A percentile compares a stretch with the other conserved stretches of the same genome.
phyloP scores from a whole-genome alignment of 2,113 vertebrate genomes.

The Bucco capensis region DNA sequence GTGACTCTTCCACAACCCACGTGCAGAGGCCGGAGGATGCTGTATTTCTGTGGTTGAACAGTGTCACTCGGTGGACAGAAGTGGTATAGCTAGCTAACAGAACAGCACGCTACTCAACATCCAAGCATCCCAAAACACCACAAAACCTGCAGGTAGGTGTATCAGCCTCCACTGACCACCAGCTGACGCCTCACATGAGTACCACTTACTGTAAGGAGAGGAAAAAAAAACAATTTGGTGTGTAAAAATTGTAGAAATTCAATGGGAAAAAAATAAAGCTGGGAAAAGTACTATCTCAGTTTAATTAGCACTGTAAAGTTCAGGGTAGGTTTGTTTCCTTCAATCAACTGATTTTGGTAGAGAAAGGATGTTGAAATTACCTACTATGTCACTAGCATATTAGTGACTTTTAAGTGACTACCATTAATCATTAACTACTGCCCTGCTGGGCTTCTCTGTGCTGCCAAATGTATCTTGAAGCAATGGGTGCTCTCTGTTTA shows the following conservation, averaged over 20 bases:
- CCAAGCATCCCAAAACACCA: no score
- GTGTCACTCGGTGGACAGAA: neutral
- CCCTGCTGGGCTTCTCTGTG: neutral
- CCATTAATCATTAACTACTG: neutral
- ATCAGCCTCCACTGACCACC: neutral
- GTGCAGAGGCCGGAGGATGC: rapidly evolving
- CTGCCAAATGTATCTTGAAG: neutral
- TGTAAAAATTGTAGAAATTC: neutral
- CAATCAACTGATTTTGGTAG: neutral
- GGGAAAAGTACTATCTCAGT: neutral
- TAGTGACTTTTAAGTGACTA: neutral
- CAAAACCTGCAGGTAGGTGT: neutral
- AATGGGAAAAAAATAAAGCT: neutral
- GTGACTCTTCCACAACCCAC: neutral
- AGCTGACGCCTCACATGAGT: neutral
- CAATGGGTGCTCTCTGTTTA: neutral
- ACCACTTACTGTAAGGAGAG: neutral
- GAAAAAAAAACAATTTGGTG: neutral
- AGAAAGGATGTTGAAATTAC: neutral
- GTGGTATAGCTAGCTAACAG: neutral
- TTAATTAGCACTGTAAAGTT: neutral
- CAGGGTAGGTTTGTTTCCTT: neutral
- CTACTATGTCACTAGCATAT: neutral
- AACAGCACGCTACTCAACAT: neutral
- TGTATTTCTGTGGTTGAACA: neutral